Conservation (phyloP, 2,888 invertebrate genomes). For the Autographa pulchrina region DNA sequence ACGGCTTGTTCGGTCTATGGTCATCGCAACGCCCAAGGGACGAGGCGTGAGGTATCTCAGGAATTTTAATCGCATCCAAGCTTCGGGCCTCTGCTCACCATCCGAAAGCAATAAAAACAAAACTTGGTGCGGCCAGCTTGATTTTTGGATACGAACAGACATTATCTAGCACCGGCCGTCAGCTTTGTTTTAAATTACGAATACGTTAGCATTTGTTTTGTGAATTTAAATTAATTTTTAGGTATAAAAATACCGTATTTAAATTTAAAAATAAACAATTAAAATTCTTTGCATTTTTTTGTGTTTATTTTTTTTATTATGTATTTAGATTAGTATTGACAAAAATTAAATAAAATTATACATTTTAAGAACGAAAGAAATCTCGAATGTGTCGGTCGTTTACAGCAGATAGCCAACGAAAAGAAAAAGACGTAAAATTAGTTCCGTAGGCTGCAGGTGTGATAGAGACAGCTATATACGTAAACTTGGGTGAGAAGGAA, state of each 20-base stretch:
- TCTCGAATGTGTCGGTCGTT: conserved; percentile 70
- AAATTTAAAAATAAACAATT: background rate
- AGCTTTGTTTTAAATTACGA: conserved; percentile 62
- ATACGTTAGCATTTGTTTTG: conserved; percentile 44
- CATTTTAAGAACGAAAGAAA: conserved; percentile 67
- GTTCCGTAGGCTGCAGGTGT: conserved; percentile 78
- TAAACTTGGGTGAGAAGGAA: conserved; percentile 61
- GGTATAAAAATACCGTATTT: conserved; percentile 12
- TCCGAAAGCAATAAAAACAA: conserved; percentile 79
- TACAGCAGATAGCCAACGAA: conserved; percentile 79
- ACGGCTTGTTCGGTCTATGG: conserved; percentile 71
- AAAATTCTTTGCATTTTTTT: conserved; percentile 14
- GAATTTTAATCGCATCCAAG: conserved; percentile 89
- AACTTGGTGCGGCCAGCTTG: conserved; percentile 73
- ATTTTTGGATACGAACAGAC: conserved; percentile 78
- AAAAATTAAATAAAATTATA: conserved; percentile 65
- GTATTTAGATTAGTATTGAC: conserved; percentile 64
- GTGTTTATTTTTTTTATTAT: background rate
- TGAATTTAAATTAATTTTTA: conserved; percentile 37
- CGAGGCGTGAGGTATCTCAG: conserved; percentile 85
- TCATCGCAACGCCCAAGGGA: conserved; percentile 71
- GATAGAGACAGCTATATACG: conserved; percentile 69
- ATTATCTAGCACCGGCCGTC: conserved; percentile 74
- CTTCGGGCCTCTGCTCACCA: conserved; percentile 74
- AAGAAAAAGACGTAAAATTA: conserved; percentile 86